A percentile compares a stretch with the other conserved stretches of the same genome.
These are phyloP conservation scores for Dolichallabes microphthalmus DNA, from an alignment of 2,113 vertebrate species.

Conservation along the genomic window DNA sequence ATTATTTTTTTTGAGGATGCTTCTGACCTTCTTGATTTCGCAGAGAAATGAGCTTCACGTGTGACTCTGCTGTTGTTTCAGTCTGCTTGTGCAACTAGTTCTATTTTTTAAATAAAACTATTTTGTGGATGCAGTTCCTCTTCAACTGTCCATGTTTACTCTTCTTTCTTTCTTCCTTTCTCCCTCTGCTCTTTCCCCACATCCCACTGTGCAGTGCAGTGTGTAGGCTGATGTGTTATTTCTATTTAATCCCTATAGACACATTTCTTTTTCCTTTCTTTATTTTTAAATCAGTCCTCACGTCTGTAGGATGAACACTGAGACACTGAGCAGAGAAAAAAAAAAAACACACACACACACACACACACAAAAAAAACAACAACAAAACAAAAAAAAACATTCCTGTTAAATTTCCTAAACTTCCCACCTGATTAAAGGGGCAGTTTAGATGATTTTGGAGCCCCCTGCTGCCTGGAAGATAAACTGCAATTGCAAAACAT, in stretches of 20 bases:
- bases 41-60: constrained; percentile 71
- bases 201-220: not conserved
- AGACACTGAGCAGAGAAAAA: not conserved
- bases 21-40: constrained; percentile 76
- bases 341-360: too few species aligned
- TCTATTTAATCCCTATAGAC: not conserved
- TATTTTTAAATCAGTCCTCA: not conserved
- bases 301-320: not conserved
- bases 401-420: not conserved
- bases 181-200: not conserved
- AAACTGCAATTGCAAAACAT: not conserved
- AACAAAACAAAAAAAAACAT: too few species aligned
- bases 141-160: constrained; percentile 26
- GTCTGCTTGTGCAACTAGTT: constrained; percentile 82
- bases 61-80: constrained; percentile 74
- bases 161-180: too few species aligned
- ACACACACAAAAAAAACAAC: too few species aligned
- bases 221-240: not conserved
- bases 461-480: not conserved
- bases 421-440: not conserved
- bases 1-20: constrained; percentile 77
- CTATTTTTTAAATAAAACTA: constrained; percentile 84
- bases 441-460: not conserved
- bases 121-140: constrained; percentile 72
- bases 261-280: not conserved